A percentile compares a stretch with the other conserved stretches of the same genome.
Evolutionary conservation across 2,888 invertebrate species (phyloP).

Genomic region (Nomada lathburiana): DNA sequence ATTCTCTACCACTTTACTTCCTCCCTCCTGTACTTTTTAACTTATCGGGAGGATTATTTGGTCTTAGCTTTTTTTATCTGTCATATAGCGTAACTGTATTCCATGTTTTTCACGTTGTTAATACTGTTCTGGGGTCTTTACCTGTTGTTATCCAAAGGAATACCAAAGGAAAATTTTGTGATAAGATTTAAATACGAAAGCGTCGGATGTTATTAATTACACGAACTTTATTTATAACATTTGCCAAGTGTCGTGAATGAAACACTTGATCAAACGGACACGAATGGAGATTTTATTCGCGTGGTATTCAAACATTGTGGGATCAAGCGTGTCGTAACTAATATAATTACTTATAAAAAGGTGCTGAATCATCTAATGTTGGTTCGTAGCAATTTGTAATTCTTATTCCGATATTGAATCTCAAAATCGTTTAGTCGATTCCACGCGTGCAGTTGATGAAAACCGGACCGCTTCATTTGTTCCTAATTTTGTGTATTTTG

Average conservation of each 20-base stretch:
- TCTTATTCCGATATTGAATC: neutral
- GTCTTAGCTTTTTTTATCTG: neutral
- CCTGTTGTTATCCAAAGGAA: slow-evolving; percentile 57
- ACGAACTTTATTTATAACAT: slow-evolving; percentile 7
- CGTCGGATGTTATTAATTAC: slow-evolving; percentile 37
- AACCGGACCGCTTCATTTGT: neutral
- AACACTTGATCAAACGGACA: neutral
- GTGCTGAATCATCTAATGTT: neutral
- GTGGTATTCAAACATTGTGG: neutral
- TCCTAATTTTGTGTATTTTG: neutral
- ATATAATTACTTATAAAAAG: slow-evolving; percentile 2
- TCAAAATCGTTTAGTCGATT: neutral
- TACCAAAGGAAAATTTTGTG: slow-evolving; percentile 64
- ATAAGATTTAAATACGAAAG: slow-evolving; percentile 40
- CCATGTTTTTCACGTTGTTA: neutral
- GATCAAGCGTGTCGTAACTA: neutral
- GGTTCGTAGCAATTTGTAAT: neutral
- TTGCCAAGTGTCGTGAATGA: neutral
- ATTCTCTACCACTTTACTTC: neutral
- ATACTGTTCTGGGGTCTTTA: neutral
- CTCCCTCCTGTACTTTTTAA: neutral
- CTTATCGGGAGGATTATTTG: neutral
- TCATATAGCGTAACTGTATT: neutral
- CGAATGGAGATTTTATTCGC: neutral
- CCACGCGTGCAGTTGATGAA: neutral